Evolutionary conservation across 2,888 invertebrate species (phyloP).

Genomic region (Rotaria socialis): DNA sequence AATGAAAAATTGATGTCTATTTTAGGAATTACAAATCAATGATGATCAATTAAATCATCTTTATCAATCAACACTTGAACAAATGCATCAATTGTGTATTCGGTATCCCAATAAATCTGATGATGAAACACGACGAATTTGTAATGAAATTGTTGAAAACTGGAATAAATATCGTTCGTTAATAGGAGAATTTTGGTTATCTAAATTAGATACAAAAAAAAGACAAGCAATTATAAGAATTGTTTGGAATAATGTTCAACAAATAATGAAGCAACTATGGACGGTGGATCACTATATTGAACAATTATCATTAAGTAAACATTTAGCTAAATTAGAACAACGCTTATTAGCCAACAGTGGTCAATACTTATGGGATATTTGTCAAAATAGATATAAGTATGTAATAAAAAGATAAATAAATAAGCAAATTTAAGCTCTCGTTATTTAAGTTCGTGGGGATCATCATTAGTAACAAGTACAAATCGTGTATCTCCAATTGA

Average conservation of each 20-base stretch:
- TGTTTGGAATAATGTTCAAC: constrained; percentile 57
- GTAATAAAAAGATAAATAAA: neutral
- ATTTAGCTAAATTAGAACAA: constrained; percentile 57
- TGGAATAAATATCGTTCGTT: constrained; percentile 59
- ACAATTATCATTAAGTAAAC: constrained; percentile 53
- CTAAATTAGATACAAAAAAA: constrained; percentile 58
- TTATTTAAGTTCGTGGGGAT: constrained; percentile 55
- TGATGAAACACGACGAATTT: constrained; percentile 24
- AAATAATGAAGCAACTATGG: constrained; percentile 55
- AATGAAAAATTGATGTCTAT: neutral
- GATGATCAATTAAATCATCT: neutral
- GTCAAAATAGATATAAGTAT: constrained; percentile 49
- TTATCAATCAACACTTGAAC: constrained; percentile 8
- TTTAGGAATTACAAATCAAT: neutral
- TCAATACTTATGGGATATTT: constrained; percentile 59
- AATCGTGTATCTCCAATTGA: constrained; percentile 54
- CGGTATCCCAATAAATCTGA: constrained; percentile 22
- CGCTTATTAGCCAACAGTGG: constrained; percentile 58
- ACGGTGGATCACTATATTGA: constrained; percentile 53
- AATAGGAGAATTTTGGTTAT: constrained; percentile 59
- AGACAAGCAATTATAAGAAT: constrained; percentile 54
- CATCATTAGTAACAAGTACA: constrained; percentile 57
- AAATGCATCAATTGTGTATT: constrained; percentile 1
- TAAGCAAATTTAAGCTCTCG: neutral
- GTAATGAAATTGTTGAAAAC: constrained; percentile 53